Conservation (phyloP, 2,888 invertebrate species). For the Maniola hyperantus region DNA sequence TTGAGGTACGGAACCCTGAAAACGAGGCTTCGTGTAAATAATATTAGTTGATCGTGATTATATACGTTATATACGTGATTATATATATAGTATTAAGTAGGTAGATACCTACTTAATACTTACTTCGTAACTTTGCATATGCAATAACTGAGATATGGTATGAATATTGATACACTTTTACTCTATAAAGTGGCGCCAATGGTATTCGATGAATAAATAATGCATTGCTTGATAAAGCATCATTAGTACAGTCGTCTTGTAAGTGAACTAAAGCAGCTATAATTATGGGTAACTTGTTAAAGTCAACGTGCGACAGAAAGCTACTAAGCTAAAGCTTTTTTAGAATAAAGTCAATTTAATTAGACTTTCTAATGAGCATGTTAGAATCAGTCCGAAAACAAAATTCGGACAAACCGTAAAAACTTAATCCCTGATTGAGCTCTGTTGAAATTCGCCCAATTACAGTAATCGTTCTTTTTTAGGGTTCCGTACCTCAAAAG, state of each 20-base stretch:
- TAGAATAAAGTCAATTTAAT: neutral
- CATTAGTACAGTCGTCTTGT: slow-evolving; percentile 29
- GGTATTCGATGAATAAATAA: slow-evolving; percentile 40
- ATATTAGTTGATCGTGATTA: slow-evolving; percentile 26
- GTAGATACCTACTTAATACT: slow-evolving; percentile 16
- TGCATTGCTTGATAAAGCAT: slow-evolving; percentile 37
- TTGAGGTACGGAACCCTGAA: no score
- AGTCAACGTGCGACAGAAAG: neutral
- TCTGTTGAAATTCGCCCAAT: slow-evolving; percentile 5
- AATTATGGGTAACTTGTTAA: neutral
- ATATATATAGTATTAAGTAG: no score
- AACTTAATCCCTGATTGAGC: slow-evolving; percentile 9
- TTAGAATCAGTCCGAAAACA: slow-evolving; percentile 18
- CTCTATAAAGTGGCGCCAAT: slow-evolving; percentile 32
- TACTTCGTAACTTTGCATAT: slow-evolving; percentile 37
- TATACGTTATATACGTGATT: no score
- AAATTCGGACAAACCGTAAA: slow-evolving; percentile 6
- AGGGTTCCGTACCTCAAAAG: neutral
- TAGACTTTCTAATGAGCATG: slow-evolving; percentile 4
- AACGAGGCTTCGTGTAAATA: slow-evolving; percentile 27
- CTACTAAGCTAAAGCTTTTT: neutral
- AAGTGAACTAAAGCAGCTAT: slow-evolving; percentile 9
- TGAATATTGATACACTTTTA: slow-evolving; percentile 30
- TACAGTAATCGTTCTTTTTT: slow-evolving; percentile 12
- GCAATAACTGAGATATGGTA: slow-evolving; percentile 29